Percentiles rank a stretch among this genome's conserved stretches.
Conservation (phyloP, 2,888 invertebrate genomes). For the Nomada lathburiana region DNA sequence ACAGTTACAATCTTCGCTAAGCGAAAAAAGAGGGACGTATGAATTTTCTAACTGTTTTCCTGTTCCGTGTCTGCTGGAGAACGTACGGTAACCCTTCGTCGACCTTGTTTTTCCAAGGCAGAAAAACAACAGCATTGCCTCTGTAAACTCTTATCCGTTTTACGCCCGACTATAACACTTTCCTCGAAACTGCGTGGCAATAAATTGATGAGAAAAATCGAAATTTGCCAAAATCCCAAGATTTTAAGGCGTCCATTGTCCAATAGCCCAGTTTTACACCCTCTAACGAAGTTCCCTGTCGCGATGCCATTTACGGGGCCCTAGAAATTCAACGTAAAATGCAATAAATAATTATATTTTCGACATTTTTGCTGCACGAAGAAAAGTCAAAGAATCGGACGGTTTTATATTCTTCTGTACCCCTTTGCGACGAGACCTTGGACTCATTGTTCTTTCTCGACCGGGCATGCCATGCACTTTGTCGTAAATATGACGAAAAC, state of each 20-base stretch:
- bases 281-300: too few species aligned
- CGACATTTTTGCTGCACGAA: background rate
- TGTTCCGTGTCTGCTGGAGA: background rate
- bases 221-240: background rate
- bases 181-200: background rate
- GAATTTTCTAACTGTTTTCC: constrained; percentile 47
- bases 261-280: constrained; percentile 3
- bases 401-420: constrained; percentile 16
- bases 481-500: constrained; percentile 33
- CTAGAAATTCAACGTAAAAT: constrained; percentile 1
- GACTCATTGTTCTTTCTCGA: constrained; percentile 6
- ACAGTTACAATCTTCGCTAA: constrained; percentile 35
- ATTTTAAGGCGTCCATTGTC: background rate
- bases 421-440: constrained; percentile 15
- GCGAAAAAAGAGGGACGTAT: background rate
- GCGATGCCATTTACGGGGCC: constrained; percentile 13
- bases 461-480: background rate
- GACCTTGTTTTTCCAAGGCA: constrained; percentile 33
- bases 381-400: background rate
- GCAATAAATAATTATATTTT: constrained; percentile 33
- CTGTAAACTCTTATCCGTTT: background rate
- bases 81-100: constrained; percentile 15
- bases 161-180: background rate
- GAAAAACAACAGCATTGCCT: background rate
- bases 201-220: background rate